phyloP scores from a whole-genome alignment of 2,888 invertebrate genomes.

The Julus scandinavius region DNA sequence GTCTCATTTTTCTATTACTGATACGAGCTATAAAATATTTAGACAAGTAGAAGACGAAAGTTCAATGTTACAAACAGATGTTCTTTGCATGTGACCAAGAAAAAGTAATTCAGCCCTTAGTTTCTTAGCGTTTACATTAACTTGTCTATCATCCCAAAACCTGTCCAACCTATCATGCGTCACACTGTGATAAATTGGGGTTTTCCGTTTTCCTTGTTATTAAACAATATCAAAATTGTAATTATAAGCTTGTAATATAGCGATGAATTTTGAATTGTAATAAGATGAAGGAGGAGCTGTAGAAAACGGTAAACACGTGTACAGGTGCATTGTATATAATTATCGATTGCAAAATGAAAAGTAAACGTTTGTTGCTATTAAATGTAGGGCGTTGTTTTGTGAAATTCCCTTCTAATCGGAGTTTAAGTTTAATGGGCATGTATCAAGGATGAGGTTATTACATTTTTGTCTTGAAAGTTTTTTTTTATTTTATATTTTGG shows the following conservation, averaged over 20 bases:
- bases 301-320: not conserved
- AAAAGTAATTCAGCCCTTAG: too few relatives aligned
- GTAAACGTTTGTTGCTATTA: not conserved
- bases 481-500: not conserved
- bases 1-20: too few relatives aligned
- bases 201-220: conserved; percentile 18
- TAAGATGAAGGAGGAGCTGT: not conserved
- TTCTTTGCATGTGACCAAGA: too few relatives aligned
- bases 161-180: too few relatives aligned
- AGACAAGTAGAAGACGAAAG: too few relatives aligned
- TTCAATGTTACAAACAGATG: too few relatives aligned
- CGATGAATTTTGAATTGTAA: not conserved
- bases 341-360: not conserved
- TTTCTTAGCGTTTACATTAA: too few relatives aligned
- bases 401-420: not conserved
- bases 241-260: not conserved
- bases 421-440: not conserved
- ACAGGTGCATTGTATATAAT: not conserved
- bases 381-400: not conserved
- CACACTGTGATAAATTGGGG: too few relatives aligned
- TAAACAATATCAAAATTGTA: not conserved
- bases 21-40: too few relatives aligned
- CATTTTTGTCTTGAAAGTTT: too few relatives aligned
- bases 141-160: too few relatives aligned
- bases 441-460: not conserved